Evolutionary conservation across 2,888 invertebrate genomes (phyloP).

Genomic region (Drosophila pullipes): DNA sequence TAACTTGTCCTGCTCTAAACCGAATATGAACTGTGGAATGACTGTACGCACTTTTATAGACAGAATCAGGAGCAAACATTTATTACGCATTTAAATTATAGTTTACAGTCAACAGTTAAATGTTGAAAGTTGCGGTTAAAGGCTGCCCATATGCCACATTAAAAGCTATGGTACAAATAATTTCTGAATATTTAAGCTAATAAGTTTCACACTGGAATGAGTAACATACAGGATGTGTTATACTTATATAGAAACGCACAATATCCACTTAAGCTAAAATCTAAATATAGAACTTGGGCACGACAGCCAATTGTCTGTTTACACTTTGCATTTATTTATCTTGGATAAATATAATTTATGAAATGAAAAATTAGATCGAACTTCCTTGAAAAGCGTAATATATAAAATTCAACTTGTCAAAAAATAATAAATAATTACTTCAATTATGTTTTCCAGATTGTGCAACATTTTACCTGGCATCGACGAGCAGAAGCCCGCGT

Average conservation of each 20-base stretch:
- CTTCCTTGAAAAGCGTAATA: background rate
- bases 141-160: constrained; percentile 25
- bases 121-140: constrained; percentile 5
- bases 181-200: background rate
- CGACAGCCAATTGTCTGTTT: background rate
- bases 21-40: background rate
- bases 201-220: background rate
- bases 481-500: no score
- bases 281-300: background rate
- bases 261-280: background rate
- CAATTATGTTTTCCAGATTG: background rate
- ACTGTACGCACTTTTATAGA: constrained; percentile 42
- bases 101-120: constrained; percentile 20
- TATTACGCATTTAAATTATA: constrained; percentile 53
- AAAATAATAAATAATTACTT: background rate
- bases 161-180: background rate
- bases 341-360: background rate
- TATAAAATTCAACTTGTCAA: background rate
- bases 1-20: background rate
- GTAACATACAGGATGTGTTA: background rate
- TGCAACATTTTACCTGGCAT: no score
- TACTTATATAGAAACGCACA: background rate
- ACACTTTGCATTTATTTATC: background rate
- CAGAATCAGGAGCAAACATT: background rate
- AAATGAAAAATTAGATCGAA: background rate